Evolutionary conservation across 2,113 vertebrate species (phyloP), one percentile per base, ranked within the genome.

Genomic region (Pongo pygmaeus): DNA sequence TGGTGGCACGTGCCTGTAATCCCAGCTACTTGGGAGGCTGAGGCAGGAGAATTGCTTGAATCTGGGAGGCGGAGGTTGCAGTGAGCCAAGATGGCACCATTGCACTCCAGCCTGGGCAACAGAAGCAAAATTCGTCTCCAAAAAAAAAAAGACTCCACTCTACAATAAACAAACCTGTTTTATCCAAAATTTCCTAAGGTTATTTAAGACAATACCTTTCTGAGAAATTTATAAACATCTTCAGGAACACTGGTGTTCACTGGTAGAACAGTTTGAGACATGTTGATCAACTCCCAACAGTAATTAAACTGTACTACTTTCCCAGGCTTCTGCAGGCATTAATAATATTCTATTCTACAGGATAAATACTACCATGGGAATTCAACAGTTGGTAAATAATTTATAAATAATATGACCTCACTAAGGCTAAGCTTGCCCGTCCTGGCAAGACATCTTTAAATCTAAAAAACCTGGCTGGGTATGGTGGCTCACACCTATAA

Each of bases 341-440:
- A 64, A 40, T 74, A 64, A 38, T 57, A 75, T 14, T 38, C 17
- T 93, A 52, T 84, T 79, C 61, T 27, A 74, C 12, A 90, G 23
- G 30, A 91, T 48, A 30, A 11, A 40, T 61, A 89, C 20, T 77
- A 48, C 46, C 22, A 78, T 23, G 8, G 48, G 50, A 78, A 94
- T 32, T 40, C 69, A 96, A 96, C 43, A 94, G 9, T 22, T 80
- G 75, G 6, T 38, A 79, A 96, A 78, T 87, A 72, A 94, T 48
- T 90, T 72, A 79, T 55, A 94, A 55, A 84, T 46, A 91, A 59
- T 59, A 57, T 35, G 32, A 93, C 12, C 5, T 84, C 27, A 86
- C 11, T 59, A 75, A 86, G 40, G 30, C 23, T 50, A 79, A 78
- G 50, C 43, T 30, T 94, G 64, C 18, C 46, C 14, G 75, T 79